phyloP scores from a whole-genome alignment of 2,113 vertebrate species.

The Sciurus niger region DNA sequence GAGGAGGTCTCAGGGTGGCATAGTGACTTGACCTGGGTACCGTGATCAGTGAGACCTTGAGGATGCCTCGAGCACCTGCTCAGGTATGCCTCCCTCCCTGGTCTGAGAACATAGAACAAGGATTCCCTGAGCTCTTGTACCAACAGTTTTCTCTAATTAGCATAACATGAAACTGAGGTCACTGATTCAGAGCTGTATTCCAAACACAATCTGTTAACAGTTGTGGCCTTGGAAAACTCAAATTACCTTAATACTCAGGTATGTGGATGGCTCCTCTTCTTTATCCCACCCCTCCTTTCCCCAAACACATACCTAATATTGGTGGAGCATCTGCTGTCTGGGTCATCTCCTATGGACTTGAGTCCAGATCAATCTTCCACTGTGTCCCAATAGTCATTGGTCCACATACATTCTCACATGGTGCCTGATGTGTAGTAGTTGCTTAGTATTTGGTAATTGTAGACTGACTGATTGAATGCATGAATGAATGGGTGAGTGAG shows the following conservation, averaged over 20 bases:
- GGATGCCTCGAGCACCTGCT: background rate
- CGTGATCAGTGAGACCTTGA: background rate
- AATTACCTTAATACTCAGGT: constrained; percentile 25
- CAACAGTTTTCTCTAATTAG: background rate
- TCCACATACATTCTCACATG: background rate
- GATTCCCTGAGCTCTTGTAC: background rate
- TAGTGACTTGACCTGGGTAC: background rate
- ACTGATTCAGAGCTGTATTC: constrained; percentile 6
- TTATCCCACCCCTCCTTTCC: background rate
- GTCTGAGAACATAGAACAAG: background rate
- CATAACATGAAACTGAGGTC: constrained; percentile 9
- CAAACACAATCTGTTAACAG: constrained; percentile 13
- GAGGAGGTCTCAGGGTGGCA: background rate
- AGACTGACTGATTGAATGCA: background rate
- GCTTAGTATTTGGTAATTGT: rapidly evolving
- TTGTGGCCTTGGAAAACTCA: constrained; percentile 51
- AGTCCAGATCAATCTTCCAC: background rate
- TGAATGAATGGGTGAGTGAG: background rate
- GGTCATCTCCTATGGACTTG: background rate
- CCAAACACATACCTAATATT: background rate
- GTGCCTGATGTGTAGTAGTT: background rate
- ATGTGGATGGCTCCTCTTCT: background rate
- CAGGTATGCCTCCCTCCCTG: background rate
- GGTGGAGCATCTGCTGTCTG: background rate
- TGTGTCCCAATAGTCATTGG: no score